phyloP scores from a whole-genome alignment of 2,113 vertebrate species.

The Rhineura floridana region DNA sequence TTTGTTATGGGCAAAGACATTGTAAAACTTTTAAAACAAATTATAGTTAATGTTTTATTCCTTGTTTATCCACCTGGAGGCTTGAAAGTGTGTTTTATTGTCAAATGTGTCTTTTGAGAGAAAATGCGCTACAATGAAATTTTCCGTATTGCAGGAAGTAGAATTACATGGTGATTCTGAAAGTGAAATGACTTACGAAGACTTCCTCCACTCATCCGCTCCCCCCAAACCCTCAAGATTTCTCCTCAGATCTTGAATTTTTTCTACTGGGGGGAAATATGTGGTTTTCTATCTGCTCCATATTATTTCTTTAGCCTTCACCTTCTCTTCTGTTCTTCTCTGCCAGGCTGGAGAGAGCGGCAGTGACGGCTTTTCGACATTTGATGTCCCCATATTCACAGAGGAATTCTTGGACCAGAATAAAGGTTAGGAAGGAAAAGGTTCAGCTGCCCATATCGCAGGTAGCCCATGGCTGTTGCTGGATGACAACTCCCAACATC shows the following conservation, averaged over 20 bases:
- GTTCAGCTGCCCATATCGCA: no score
- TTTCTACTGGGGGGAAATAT: background rate
- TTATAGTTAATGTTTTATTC: background rate
- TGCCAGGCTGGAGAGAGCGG: constrained; percentile 80
- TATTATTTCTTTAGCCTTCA: background rate
- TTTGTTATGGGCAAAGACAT: no score
- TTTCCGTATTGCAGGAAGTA: no score
- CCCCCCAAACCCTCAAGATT: background rate
- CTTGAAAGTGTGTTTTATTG: no score
- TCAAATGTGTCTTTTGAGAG: background rate
- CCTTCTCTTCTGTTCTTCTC: background rate
- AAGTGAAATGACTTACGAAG: background rate
- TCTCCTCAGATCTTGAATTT: background rate
- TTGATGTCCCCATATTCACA: constrained; percentile 95
- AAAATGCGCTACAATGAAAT: background rate
- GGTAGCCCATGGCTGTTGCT: no score
- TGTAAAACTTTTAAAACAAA: no score
- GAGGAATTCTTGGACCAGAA: constrained; percentile 98
- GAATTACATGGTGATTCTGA: background rate
- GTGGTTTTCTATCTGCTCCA: background rate
- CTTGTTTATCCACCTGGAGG: no score
- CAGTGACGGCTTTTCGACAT: constrained; percentile 82
- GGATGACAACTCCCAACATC: no score
- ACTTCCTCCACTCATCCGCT: no score
- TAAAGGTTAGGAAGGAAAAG: constrained; percentile 83